Conservation (phyloP, 2,113 vertebrate genomes). For the Ciconia stormi region DNA sequence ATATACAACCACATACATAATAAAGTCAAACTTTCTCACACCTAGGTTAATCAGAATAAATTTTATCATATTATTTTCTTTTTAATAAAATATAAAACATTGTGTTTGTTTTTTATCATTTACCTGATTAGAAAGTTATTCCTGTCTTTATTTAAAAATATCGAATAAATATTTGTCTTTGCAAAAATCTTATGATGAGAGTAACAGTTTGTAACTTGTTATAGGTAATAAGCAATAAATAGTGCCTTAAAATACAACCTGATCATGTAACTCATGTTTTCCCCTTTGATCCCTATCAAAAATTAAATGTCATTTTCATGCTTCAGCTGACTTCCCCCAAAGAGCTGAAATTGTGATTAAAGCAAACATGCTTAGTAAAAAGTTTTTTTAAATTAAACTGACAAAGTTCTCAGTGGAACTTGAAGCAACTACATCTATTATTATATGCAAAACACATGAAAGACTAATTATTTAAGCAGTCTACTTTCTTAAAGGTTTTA, state of each 20-base stretch:
- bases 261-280: background rate
- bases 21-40: background rate
- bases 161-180: background rate
- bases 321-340: slow-evolving; percentile 27
- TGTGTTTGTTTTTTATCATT: background rate
- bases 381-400: slow-evolving; percentile 25
- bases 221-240: background rate
- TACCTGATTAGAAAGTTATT: background rate
- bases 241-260: background rate
- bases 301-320: slow-evolving; percentile 24
- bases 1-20: background rate
- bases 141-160: background rate
- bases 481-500: background rate
- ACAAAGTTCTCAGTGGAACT: background rate
- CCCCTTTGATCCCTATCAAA: background rate
- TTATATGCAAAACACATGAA: background rate
- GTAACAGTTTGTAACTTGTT: background rate
- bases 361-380: background rate
- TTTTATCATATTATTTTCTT: background rate
- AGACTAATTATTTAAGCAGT: background rate
- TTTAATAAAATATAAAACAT: background rate
- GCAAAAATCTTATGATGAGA: background rate
- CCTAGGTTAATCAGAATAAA: background rate
- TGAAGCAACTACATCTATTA: background rate
- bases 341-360: slow-evolving; percentile 21